These are phyloP conservation scores for Acronicta alni DNA, from an alignment of 2,888 invertebrate genomes.

Conservation along the genomic window DNA sequence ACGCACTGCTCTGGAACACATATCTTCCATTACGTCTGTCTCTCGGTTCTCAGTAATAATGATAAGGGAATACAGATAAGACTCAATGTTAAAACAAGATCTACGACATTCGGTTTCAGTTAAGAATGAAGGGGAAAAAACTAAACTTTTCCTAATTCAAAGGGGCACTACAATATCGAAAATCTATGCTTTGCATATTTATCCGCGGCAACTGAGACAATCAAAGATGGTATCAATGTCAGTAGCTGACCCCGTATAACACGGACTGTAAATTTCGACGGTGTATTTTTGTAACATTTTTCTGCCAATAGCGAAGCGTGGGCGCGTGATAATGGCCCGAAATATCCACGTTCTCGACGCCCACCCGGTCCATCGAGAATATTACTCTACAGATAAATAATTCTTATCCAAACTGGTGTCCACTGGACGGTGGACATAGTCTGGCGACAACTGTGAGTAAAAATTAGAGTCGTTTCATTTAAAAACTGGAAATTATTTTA, in stretches of 20 bases:
- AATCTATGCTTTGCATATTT: slow-evolving; percentile 9
- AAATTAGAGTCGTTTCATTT: slow-evolving; percentile 19
- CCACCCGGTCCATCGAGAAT: slow-evolving; percentile 78
- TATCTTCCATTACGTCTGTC: slow-evolving; percentile 86
- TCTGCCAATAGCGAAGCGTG: slow-evolving; percentile 82
- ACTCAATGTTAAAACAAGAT: slow-evolving; percentile 65
- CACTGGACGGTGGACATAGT: slow-evolving; percentile 27
- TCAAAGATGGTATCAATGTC: slow-evolving; percentile 70
- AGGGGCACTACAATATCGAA: slow-evolving; percentile 15
- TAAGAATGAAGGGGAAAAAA: slow-evolving; percentile 52
- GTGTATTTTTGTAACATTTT: slow-evolving; percentile 83
- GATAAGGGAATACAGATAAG: slow-evolving; percentile 81
- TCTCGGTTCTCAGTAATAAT: slow-evolving; percentile 79
- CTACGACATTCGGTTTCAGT: slow-evolving; percentile 62
- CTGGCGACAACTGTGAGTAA: slow-evolving; percentile 16
- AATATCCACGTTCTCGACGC: slow-evolving; percentile 83
- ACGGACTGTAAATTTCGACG: slow-evolving; percentile 75
- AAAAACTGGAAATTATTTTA: slow-evolving; percentile 42
- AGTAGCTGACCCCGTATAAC: slow-evolving; percentile 69
- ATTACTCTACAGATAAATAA: slow-evolving; percentile 77
- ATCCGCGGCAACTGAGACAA: slow-evolving; percentile 30
- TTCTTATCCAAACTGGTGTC: slow-evolving; percentile 62
- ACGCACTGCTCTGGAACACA: slow-evolving; percentile 83
- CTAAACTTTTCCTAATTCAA: slow-evolving; percentile 36
- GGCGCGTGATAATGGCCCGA: slow-evolving; percentile 83